Evolutionary conservation across 2,113 vertebrate genomes (phyloP).

Genomic region (Nestor notabilis): DNA sequence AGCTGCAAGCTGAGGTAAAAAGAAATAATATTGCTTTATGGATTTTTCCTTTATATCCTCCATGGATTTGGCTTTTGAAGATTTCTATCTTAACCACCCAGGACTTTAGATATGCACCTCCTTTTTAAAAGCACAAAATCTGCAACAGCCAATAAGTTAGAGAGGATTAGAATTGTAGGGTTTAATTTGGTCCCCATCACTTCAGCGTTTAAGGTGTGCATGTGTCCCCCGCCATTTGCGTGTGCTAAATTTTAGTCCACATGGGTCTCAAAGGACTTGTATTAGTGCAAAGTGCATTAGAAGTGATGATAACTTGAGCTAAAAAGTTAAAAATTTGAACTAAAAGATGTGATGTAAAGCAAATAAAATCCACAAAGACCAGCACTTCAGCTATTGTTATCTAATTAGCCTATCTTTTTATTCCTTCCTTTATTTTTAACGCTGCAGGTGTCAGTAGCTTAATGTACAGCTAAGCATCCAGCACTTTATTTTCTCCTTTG

Average conservation of each 20-base stretch:
- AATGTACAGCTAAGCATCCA: conserved; percentile 40
- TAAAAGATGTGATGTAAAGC: background rate
- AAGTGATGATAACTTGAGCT: background rate
- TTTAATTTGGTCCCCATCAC: background rate
- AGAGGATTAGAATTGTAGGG: background rate
- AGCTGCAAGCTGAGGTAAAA: background rate
- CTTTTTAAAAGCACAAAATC: background rate
- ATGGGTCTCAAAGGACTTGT: background rate
- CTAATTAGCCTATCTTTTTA: conserved; percentile 27
- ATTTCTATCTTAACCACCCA: background rate
- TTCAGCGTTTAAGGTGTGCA: background rate
- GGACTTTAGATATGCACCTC: background rate
- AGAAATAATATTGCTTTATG: background rate
- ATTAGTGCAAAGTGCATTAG: background rate
- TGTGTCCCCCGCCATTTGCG: background rate
- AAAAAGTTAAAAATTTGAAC: background rate
- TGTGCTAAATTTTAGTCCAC: background rate
- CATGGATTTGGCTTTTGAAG: background rate
- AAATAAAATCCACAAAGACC: background rate
- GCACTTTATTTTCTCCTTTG: conserved; percentile 49
- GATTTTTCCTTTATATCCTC: background rate
- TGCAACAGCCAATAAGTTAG: background rate
- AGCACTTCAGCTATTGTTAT: background rate
- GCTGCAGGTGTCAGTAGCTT: background rate
- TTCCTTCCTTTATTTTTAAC: background rate